phyloP scores from a whole-genome alignment of 53 echinoderm and acorn worm genomes.

The Mesocentrotus franciscanus region DNA sequence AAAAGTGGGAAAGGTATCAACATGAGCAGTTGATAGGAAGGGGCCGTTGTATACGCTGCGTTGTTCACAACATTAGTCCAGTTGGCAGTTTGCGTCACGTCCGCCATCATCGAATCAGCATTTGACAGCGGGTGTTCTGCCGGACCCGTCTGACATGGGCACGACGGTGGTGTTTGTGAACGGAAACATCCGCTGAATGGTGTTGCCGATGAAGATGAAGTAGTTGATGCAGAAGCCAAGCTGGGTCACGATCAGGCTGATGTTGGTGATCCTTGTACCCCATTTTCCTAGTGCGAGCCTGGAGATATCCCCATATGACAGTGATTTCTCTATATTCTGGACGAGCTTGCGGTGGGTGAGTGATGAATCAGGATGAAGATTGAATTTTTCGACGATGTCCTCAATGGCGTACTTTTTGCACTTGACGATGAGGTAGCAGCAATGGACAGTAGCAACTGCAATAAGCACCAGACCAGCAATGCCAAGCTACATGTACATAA shows the following conservation, averaged over 20 bases:
- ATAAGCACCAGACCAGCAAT: slow-evolving; percentile 81
- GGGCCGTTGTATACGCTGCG: slow-evolving; percentile 52
- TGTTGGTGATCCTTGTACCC: slow-evolving; percentile 73
- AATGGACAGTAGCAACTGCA: slow-evolving; percentile 80
- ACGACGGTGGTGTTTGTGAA: slow-evolving; percentile 7
- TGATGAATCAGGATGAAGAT: slow-evolving; percentile 54
- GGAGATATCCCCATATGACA: slow-evolving; percentile 86
- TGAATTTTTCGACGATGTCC: slow-evolving; percentile 65
- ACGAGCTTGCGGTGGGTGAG: slow-evolving; percentile 31
- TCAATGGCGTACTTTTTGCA: slow-evolving; percentile 81
- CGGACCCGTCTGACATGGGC: not conserved
- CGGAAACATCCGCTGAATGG: slow-evolving; percentile 67
- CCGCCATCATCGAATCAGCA: not conserved
- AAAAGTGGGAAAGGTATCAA: slow-evolving; percentile 84
- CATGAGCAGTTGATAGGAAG: slow-evolving; percentile 67
- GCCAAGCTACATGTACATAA: slow-evolving; percentile 81
- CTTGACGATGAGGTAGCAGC: slow-evolving; percentile 93
- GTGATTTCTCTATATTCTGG: slow-evolving; percentile 69
- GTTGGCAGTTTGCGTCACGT: not conserved
- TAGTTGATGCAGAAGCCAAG: slow-evolving; percentile 88
- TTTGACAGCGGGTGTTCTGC: not conserved
- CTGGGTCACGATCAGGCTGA: slow-evolving; percentile 87
- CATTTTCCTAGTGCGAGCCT: slow-evolving; percentile 70
- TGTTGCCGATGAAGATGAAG: slow-evolving; percentile 90
- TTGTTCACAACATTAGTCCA: slow-evolving; percentile 17